These are phyloP conservation scores for Cichlasoma orientale DNA, from an alignment of 2,797 vertebrate species.

Conservation along the genomic window DNA sequence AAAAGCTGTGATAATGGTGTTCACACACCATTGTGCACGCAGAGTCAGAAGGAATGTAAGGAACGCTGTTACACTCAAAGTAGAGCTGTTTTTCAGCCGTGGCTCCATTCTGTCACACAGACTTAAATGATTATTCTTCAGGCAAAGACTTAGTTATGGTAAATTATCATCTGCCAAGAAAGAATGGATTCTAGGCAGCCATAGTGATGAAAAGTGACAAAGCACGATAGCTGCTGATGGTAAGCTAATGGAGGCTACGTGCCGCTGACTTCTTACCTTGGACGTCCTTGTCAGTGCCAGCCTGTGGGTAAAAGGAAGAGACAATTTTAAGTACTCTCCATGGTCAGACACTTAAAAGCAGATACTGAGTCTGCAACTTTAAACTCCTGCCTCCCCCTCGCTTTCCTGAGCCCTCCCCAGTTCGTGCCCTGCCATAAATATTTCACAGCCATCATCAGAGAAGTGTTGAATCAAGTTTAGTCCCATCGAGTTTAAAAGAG, in stretches of 20 bases:
- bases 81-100: constrained; percentile 17
- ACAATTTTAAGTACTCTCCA: constrained; percentile 29
- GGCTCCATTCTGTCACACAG: constrained; percentile 59
- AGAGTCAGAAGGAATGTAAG: constrained; percentile 8
- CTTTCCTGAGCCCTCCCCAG: background rate
- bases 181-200: constrained; percentile 25
- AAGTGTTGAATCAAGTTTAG: constrained; percentile 22
- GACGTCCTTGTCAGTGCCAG: constrained; percentile 16
- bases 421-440: constrained; percentile 29
- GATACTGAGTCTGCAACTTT: constrained; percentile 24
- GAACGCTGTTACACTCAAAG: constrained; percentile 3
- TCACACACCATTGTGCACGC: background rate
- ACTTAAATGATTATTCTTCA: constrained; percentile 44
- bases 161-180: constrained; percentile 47
- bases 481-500: constrained; percentile 1
- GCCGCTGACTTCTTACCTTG: constrained; percentile 39
- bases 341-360: constrained; percentile 18
- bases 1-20: background rate
- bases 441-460: constrained; percentile 30
- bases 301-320: constrained; percentile 27
- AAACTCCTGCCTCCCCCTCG: background rate
- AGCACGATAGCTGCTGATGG: constrained; percentile 10
- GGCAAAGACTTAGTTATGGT: constrained; percentile 52
- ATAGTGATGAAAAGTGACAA: constrained; percentile 10
- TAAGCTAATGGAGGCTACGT: constrained; percentile 11